Conservation (phyloP, 2,113 vertebrate species). For the Bufo gargarizans region DNA sequence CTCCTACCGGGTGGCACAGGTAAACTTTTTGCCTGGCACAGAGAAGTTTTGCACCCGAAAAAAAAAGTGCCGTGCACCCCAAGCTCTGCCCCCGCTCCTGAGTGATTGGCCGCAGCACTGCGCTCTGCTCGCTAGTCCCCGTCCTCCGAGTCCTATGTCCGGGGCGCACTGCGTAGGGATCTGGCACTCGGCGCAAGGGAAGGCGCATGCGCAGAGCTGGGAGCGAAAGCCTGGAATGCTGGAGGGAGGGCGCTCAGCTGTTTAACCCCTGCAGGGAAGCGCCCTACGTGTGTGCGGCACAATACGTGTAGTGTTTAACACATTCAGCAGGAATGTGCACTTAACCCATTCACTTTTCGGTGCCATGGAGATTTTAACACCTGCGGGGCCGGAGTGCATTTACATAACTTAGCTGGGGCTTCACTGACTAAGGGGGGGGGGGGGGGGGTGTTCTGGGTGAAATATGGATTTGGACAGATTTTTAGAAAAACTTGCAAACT, state of each 20-base stretch:
- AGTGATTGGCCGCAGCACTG: constrained; percentile 63
- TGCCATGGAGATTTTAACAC: constrained; percentile 10
- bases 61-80: constrained; percentile 55
- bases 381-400: neutral
- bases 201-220: constrained; percentile 62
- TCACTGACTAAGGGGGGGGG: no score
- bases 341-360: constrained; percentile 6
- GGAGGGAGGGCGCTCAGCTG: constrained; percentile 60
- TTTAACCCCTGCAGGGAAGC: constrained; percentile 59
- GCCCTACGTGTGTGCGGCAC: neutral
- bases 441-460: no score
- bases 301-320: constrained; percentile 20
- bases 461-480: no score
- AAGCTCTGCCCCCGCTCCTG: constrained; percentile 60
- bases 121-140: constrained; percentile 49
- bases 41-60: constrained; percentile 9
- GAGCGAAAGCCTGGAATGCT: constrained; percentile 39
- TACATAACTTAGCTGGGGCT: neutral
- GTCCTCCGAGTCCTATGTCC: constrained; percentile 38
- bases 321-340: constrained; percentile 17
- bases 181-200: constrained; percentile 46
- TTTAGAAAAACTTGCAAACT: no score
- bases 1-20: neutral
- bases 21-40: neutral
- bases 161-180: constrained; percentile 35